Evolutionary conservation across 92 coral and sea anemone species (phyloP), one percentile per base, ranked within the genome.

Genomic region (Epizoanthus fatuus): DNA sequence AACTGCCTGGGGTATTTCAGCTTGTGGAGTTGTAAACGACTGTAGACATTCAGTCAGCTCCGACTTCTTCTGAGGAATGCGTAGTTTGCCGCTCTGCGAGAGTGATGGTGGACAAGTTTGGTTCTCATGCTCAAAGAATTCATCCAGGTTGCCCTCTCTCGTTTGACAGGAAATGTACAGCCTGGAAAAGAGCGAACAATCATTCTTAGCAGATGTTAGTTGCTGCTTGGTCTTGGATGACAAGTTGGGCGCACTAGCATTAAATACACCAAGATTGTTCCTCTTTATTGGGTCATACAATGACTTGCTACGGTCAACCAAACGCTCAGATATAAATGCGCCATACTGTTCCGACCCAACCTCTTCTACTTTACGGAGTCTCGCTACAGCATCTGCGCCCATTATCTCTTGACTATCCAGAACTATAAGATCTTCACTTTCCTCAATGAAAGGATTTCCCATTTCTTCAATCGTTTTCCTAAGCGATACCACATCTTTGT

Each of bases 191-290:
- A 88, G 58, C 17, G 84, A 51, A 60, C 95, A 88, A 68, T 91
- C 95, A 69, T 88, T 63, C 70, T 84, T 92, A 74, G 82, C 71
- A 8, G 81, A 81, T 5, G 32, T 16, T 2, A 89, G 63, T 79
- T 92, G 78, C 10, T 66, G 84, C 22, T 75, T 63, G 13, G 73
- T 51, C 53, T 84, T 89, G 5, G 91, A 62, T 4, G 67, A 13
- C 39, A 32, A 7, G 51, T 59, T 80, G 20, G 14, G 49, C 42
- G 53, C 37, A 0, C 90, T 74, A 7, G 53, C 53, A n/a, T 45
- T 73, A 37, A 93, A 93, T 19, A 89, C 69, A 2, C 83, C 77
- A 17, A 93, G 90, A 9, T 86, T 88, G 75, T 88, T 93, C 88
- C 80, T 85, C 81, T 77, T 88, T 3, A 90, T 80, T 12, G 97